A percentile compares a stretch with the other conserved stretches of the same genome.
Conservation (phyloP, 1,140 invertebrate species). For the Hylaeus anthracinus region DNA sequence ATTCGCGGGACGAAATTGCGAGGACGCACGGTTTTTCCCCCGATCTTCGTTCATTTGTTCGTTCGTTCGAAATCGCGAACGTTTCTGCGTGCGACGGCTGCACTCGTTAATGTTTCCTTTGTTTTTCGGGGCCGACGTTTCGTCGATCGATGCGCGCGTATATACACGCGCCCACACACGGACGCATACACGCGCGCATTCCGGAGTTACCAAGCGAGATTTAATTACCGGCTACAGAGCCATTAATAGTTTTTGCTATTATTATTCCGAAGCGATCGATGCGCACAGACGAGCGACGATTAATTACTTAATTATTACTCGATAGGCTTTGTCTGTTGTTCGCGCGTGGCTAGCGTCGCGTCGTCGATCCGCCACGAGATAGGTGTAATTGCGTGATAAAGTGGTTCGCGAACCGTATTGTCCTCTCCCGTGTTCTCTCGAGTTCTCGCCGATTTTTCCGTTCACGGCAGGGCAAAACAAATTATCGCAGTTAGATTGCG, state of each 20-base stretch:
- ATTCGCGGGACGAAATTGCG: background rate
- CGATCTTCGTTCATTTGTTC: background rate
- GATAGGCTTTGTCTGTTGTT: background rate
- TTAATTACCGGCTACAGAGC: background rate
- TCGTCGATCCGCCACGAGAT: background rate
- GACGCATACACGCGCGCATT: too few species aligned
- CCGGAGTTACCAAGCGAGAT: background rate
- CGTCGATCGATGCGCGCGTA: background rate
- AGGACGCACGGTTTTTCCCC: background rate
- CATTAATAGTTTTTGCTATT: background rate
- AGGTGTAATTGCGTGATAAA: conserved; percentile 7
- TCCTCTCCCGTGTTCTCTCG: background rate
- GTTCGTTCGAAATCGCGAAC: background rate
- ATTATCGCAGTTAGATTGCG: conserved; percentile 18
- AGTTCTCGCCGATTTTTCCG: background rate
- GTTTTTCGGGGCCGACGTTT: background rate
- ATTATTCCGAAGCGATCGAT: background rate
- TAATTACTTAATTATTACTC: conserved; percentile 6
- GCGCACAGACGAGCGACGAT: background rate
- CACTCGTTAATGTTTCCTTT: background rate
- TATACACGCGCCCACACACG: too few species aligned
- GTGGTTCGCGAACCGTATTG: background rate
- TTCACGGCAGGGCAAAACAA: background rate
- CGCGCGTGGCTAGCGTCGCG: background rate
- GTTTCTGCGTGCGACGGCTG: background rate